phyloP scores from a whole-genome alignment of 2,888 invertebrate species.

The Nasonovia ribisnigri region DNA sequence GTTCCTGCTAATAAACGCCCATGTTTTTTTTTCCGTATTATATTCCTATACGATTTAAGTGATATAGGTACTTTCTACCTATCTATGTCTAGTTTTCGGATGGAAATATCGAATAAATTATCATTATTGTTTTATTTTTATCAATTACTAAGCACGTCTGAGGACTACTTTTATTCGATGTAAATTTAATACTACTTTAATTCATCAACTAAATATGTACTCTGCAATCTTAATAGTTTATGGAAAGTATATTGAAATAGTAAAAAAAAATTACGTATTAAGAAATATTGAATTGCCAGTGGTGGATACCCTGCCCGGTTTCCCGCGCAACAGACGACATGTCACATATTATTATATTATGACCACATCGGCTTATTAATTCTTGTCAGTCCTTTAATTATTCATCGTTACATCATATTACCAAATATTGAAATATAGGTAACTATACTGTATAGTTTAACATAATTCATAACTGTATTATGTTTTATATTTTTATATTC shows the following conservation, averaged over 20 bases:
- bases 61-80: not conserved
- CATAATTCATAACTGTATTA: too few species aligned
- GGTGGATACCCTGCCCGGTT: constrained; percentile 15
- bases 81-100: not conserved
- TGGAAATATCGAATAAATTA: not conserved
- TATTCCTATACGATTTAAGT: not conserved
- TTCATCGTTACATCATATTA: too few species aligned
- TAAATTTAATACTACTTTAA: not conserved
- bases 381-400: too few species aligned
- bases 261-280: not conserved
- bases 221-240: not conserved
- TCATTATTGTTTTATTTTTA: not conserved
- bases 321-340: not conserved
- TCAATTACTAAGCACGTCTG: not conserved
- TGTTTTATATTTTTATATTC: too few species aligned
- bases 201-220: not conserved
- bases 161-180: not conserved
- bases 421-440: too few species aligned
- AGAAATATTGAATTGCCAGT: constrained; percentile 4
- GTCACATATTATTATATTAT: too few species aligned
- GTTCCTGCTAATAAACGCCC: too few species aligned
- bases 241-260: not conserved
- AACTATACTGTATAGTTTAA: too few species aligned
- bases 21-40: not conserved
- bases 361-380: not conserved